phyloP scores from a whole-genome alignment of 2,888 invertebrate species.

The Cotesia congregata region DNA sequence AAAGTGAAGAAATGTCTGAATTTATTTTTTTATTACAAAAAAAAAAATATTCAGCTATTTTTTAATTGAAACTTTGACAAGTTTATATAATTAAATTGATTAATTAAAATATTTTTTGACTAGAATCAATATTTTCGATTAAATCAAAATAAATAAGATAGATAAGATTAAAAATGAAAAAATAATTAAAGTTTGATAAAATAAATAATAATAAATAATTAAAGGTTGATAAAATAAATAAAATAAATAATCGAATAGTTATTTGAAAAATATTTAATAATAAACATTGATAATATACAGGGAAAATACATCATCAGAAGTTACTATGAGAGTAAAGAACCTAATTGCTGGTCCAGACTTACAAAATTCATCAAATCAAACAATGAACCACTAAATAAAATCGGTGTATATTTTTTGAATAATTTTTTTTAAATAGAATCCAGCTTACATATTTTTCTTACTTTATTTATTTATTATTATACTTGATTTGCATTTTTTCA shows the following conservation, averaged over 20 bases:
- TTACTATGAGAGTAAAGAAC: constrained; percentile 68
- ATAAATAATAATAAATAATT: no score
- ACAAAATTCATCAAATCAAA: constrained; percentile 69
- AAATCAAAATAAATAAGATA: no score
- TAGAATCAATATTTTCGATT: no score
- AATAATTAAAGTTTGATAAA: background rate
- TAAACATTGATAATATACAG: constrained; percentile 70
- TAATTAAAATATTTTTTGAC: no score
- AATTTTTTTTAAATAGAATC: constrained; percentile 39
- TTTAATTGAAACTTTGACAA: no score
- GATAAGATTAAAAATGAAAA: no score
- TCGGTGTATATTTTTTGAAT: constrained; percentile 24
- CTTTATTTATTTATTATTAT: constrained; percentile 35
- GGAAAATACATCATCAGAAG: constrained; percentile 70
- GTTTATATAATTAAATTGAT: no score
- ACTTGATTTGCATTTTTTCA: constrained; percentile 29
- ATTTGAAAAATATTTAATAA: constrained; percentile 71
- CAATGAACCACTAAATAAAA: constrained; percentile 54
- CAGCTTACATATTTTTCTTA: constrained; percentile 31
- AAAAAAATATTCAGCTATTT: background rate
- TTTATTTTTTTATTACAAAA: background rate
- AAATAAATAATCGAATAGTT: constrained; percentile 45
- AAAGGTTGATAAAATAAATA: background rate
- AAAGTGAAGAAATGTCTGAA: background rate
- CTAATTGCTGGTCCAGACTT: constrained; percentile 69